A percentile compares a stretch with the other conserved stretches of the same genome.
These are phyloP conservation scores for Pantala flavescens DNA, from an alignment of 1,140 invertebrate species.

Conservation along the genomic window DNA sequence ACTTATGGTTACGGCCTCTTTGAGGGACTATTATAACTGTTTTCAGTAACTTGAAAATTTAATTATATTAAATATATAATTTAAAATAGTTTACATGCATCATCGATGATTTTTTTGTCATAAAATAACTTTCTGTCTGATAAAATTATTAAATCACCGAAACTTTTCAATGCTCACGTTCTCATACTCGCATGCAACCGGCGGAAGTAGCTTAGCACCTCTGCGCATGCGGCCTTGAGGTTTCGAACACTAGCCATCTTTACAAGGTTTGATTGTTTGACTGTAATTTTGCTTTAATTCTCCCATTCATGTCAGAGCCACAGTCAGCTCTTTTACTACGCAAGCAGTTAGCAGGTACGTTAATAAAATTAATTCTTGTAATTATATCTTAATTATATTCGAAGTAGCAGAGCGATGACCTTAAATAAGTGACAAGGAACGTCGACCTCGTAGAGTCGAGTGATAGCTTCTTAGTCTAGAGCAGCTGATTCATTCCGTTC, in stretches of 20 bases:
- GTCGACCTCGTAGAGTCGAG: slow-evolving; percentile 9
- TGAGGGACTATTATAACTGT: no score
- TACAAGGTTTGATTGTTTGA: neutral
- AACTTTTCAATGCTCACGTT: neutral
- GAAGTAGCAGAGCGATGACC: neutral
- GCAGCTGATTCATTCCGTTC: slow-evolving; percentile 20
- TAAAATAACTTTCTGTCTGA: no score
- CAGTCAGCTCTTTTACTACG: slow-evolving; percentile 87
- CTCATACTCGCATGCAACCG: neutral
- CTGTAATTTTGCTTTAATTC: neutral
- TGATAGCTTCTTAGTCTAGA: slow-evolving; percentile 20
- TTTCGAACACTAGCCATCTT: slow-evolving; percentile 2
- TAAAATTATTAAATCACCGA: neutral
- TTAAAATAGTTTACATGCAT: no score
- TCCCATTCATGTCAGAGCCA: slow-evolving; percentile 83
- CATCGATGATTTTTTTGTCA: no score
- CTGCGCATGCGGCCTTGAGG: slow-evolving; percentile 5
- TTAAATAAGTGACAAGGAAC: neutral
- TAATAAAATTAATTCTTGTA: slow-evolving; percentile 6
- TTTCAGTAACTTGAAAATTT: no score
- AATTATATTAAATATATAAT: no score
- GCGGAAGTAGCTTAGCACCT: neutral
- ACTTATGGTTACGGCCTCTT: no score
- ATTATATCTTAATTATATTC: neutral
- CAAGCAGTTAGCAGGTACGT: slow-evolving; percentile 86